A percentile compares a stretch with the other conserved stretches of the same genome.
Conservation (phyloP, 2,113 vertebrate genomes). For the Aptenodytes forsteri region DNA sequence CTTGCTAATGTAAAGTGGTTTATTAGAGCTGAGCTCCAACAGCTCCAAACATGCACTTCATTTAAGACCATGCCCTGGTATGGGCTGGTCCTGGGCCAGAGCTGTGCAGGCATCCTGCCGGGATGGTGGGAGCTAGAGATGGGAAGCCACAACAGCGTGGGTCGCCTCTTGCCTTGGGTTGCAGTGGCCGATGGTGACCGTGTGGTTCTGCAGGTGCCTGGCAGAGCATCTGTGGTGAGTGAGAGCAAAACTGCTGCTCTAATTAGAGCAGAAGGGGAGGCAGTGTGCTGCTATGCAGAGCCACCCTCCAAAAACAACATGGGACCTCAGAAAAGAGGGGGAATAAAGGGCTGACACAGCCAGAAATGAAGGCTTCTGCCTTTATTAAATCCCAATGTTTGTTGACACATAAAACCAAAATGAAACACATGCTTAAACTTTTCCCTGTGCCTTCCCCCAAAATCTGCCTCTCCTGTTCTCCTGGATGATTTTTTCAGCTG, state of each 20-base stretch:
- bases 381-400: background rate
- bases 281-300: background rate
- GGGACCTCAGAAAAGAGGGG: background rate
- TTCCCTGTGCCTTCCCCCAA: background rate
- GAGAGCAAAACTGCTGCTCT: background rate
- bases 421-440: background rate
- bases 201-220: background rate
- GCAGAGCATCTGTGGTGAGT: background rate
- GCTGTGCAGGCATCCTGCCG: background rate
- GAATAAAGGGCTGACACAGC: background rate
- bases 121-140: fast-evolving
- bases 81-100: background rate
- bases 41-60: background rate
- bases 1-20: background rate
- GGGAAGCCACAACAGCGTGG: fast-evolving
- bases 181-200: fast-evolving
- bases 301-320: background rate
- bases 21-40: background rate
- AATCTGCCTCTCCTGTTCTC: background rate
- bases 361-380: background rate
- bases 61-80: background rate
- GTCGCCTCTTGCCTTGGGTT: background rate
- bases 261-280: background rate
- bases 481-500: background rate
- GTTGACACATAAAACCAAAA: background rate